Percentiles rank a stretch among this genome's conserved stretches.
Conservation (phyloP, 1,140 invertebrate genomes). For the Grapholita molesta region DNA sequence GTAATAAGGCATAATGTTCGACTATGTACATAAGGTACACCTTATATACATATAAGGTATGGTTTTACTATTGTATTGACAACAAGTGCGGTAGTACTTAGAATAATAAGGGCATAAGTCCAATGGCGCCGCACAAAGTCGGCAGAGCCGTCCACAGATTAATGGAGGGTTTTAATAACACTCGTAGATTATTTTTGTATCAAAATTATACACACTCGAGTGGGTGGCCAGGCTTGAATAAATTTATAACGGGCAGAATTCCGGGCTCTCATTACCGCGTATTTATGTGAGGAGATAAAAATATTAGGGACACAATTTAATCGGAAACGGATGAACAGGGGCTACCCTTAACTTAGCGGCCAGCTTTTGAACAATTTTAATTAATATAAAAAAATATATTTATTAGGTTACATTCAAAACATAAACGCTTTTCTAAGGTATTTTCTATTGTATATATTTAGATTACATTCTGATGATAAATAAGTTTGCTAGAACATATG, state of each 20-base stretch:
- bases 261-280: slow-evolving; percentile 68
- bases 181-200: slow-evolving; percentile 72
- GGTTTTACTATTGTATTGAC: no score
- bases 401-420: no score
- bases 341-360: slow-evolving; percentile 5
- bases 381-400: neutral
- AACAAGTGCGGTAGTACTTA: neutral
- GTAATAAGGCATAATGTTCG: no score
- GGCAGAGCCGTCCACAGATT: slow-evolving; percentile 37
- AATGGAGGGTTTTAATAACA: slow-evolving; percentile 57
- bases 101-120: neutral
- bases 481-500: no score
- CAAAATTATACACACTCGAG: slow-evolving; percentile 73
- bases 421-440: no score
- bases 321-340: slow-evolving; percentile 59
- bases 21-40: no score
- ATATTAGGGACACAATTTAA: slow-evolving; percentile 74
- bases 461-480: no score
- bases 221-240: slow-evolving; percentile 67
- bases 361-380: slow-evolving; percentile 6
- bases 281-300: slow-evolving; percentile 77
- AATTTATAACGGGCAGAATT: slow-evolving; percentile 65
- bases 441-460: no score
- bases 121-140: neutral
- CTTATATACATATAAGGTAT: no score